A percentile compares a stretch with the other conserved stretches of the same genome.
These are phyloP conservation scores for Mustela erminea DNA, from an alignment of 2,797 vertebrate species.

Conservation along the genomic window DNA sequence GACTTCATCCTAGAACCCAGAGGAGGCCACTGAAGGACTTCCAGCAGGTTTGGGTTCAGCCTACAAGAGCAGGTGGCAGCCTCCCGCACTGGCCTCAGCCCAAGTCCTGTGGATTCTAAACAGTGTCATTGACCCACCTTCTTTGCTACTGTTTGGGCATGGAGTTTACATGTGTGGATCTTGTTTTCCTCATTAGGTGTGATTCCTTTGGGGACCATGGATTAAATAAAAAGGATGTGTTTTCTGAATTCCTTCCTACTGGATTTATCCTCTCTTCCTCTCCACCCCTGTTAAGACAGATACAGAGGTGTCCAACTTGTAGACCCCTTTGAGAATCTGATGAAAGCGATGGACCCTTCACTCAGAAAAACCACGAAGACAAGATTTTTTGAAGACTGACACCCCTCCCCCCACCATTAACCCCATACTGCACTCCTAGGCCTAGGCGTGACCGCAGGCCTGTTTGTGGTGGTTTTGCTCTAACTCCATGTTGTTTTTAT, in stretches of 20 bases:
- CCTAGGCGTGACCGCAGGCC: neutral
- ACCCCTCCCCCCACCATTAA: neutral
- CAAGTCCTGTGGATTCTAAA: neutral
- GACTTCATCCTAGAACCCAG: neutral
- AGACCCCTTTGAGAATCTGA: neutral
- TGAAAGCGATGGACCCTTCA: neutral
- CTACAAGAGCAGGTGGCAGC: neutral
- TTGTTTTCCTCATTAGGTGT: neutral
- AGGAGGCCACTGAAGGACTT: neutral
- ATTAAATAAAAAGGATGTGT: neutral
- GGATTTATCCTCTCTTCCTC: neutral
- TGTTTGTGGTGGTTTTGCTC: neutral
- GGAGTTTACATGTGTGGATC: neutral
- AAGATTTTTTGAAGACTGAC: neutral
- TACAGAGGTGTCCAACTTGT: neutral
- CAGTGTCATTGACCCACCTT: accelerated
- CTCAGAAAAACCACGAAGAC: neutral
- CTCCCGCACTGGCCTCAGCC: neutral
- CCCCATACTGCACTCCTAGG: neutral
- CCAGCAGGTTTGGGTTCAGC: neutral
- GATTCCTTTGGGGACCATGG: neutral
- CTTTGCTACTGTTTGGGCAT: neutral
- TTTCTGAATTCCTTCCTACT: neutral
- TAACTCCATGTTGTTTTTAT: neutral
- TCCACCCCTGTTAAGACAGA: neutral